These are phyloP conservation scores for Druceiella hillmani DNA, from an alignment of 2,888 invertebrate genomes.

Conservation along the genomic window DNA sequence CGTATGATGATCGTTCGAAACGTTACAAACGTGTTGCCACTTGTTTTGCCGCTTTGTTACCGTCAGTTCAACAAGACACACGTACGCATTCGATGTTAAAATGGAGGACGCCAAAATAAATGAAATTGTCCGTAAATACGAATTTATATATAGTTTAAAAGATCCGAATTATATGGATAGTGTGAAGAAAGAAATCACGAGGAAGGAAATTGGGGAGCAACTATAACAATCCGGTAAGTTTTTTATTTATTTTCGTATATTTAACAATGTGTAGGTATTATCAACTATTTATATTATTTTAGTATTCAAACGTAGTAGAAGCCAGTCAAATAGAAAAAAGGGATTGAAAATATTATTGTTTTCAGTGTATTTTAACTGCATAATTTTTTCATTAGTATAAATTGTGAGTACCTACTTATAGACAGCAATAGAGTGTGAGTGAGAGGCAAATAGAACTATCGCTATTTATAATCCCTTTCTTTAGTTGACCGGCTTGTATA, in stretches of 20 bases:
- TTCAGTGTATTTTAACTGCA: too few relatives aligned
- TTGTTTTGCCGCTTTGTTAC: conserved; percentile 8
- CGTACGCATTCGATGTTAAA: conserved; percentile 7
- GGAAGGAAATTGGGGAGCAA: too few relatives aligned
- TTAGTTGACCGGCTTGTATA: too few relatives aligned
- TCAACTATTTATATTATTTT: background rate
- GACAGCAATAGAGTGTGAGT: too few relatives aligned
- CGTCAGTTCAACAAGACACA: conserved; percentile 12
- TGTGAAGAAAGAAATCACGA: conserved; percentile 22
- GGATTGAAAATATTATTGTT: too few relatives aligned
- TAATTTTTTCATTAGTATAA: too few relatives aligned
- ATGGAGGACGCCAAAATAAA: conserved; percentile 20
- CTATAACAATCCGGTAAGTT: conserved; percentile 18
- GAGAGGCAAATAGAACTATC: too few relatives aligned
- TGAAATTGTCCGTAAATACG: too few relatives aligned
- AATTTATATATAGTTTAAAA: conserved; percentile 23
- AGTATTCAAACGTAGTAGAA: background rate
- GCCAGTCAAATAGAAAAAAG: too few relatives aligned
- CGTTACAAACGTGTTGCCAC: conserved; percentile 6
- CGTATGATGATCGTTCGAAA: conserved; percentile 13
- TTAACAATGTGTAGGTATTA: conserved; percentile 11
- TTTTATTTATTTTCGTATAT: conserved; percentile 9
- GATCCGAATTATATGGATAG: conserved; percentile 26
- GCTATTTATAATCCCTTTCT: too few relatives aligned
- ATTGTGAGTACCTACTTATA: too few relatives aligned